A percentile compares a stretch with the other conserved stretches of the same genome.
Evolutionary conservation across 2,888 invertebrate genomes (phyloP).

Genomic region (Cheilosia scutellata): DNA sequence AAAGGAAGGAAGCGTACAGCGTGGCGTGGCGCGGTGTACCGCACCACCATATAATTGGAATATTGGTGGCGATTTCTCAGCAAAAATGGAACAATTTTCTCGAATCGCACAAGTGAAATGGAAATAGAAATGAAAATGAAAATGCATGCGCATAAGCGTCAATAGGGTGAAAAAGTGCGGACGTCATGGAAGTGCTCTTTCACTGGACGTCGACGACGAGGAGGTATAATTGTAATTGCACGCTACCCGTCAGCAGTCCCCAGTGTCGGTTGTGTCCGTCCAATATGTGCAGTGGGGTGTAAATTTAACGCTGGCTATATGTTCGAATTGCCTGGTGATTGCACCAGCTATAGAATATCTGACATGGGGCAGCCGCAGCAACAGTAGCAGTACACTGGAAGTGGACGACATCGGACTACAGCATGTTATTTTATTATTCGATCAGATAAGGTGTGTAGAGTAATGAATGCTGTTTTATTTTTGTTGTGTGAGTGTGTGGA

Average conservation of each 20-base stretch:
- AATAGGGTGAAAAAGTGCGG: slow-evolving; percentile 19
- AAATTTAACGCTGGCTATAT: slow-evolving; percentile 45
- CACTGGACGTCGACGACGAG: slow-evolving; percentile 30
- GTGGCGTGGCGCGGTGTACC: not conserved
- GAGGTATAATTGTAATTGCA: slow-evolving; percentile 43
- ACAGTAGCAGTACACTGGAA: slow-evolving; percentile 5
- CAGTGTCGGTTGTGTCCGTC: slow-evolving; percentile 24
- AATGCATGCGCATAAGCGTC: slow-evolving; percentile 52
- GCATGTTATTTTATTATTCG: slow-evolving; percentile 8
- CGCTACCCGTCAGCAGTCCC: slow-evolving; percentile 43
- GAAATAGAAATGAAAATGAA: slow-evolving; percentile 37
- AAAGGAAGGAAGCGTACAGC: slow-evolving; percentile 10
- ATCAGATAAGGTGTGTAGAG: slow-evolving; percentile 48
- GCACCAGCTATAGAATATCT: not conserved
- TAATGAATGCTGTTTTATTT: slow-evolving; percentile 46
- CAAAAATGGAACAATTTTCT: slow-evolving; percentile 47
- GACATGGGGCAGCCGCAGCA: not conserved
- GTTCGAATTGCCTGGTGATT: slow-evolving; percentile 49
- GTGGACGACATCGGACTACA: slow-evolving; percentile 15
- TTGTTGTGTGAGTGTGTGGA: slow-evolving; percentile 2
- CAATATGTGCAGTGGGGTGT: slow-evolving; percentile 47
- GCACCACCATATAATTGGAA: slow-evolving; percentile 34
- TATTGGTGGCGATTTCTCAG: slow-evolving; percentile 31
- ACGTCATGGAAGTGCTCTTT: slow-evolving; percentile 40
- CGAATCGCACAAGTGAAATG: slow-evolving; percentile 47